A percentile compares a stretch with the other conserved stretches of the same genome.
phyloP scores from a whole-genome alignment of 2,888 invertebrate genomes.

The Hoplodrina ambigua region DNA sequence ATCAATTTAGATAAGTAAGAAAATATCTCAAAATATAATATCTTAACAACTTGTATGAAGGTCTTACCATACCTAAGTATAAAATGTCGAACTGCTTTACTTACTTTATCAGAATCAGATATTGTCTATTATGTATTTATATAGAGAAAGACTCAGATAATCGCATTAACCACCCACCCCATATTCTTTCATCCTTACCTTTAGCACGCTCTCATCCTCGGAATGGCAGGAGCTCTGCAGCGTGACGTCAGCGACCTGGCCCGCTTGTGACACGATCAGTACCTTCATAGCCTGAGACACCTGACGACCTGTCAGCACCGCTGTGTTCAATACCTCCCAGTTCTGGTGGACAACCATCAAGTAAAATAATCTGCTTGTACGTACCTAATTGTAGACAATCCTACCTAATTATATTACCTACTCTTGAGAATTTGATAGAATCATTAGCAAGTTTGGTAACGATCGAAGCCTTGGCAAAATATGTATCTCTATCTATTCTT shows the following conservation, averaged over 20 bases:
- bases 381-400: not conserved
- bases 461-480: not conserved
- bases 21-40: constrained; percentile 11
- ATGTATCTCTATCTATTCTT: not conserved
- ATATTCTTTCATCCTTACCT: constrained; percentile 90
- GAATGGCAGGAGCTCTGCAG: constrained; percentile 98
- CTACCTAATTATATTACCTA: no score
- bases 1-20: not conserved
- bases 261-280: constrained; percentile 98
- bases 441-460: not conserved
- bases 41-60: not conserved
- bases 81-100: no score
- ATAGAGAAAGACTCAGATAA: no score
- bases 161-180: no score
- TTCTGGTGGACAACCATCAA: constrained; percentile 91
- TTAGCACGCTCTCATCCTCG: constrained; percentile 98
- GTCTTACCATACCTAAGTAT: not conserved
- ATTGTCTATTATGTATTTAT: no score
- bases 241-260: constrained; percentile 98
- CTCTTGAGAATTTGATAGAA: not conserved
- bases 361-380: not conserved
- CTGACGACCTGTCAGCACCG: constrained; percentile 97
- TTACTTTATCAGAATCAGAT: no score
- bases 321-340: constrained; percentile 98
- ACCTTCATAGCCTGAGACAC: constrained; percentile 98